Evolutionary conservation across 2,888 invertebrate genomes (phyloP).

Genomic region (Ecliptopera silaceata): DNA sequence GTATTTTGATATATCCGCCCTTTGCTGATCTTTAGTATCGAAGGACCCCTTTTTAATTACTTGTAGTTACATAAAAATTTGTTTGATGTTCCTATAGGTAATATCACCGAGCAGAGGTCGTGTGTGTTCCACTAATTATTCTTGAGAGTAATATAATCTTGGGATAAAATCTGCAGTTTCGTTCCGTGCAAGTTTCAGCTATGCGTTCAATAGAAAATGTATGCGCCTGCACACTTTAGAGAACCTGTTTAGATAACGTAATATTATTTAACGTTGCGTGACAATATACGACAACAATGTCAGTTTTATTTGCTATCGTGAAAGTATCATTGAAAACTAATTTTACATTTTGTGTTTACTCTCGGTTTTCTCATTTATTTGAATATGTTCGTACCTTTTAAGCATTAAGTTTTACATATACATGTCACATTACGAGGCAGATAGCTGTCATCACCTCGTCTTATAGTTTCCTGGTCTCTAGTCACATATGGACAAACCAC

Average conservation of each 20-base stretch:
- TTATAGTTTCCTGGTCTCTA: no score
- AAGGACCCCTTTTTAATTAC: no score
- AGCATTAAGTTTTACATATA: no score
- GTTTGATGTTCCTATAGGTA: no score
- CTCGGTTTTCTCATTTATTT: no score
- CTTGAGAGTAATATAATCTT: constrained; percentile 7
- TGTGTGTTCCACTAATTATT: not conserved
- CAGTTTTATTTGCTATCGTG: constrained; percentile 19
- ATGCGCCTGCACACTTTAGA: constrained; percentile 34
- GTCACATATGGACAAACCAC: no score
- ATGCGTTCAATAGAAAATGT: constrained; percentile 47
- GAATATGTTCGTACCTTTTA: no score
- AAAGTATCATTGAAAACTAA: not conserved
- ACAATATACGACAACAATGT: constrained; percentile 32
- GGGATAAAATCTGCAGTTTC: not conserved
- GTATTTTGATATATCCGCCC: no score
- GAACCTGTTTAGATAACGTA: constrained; percentile 43
- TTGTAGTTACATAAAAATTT: no score
- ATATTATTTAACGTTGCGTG: constrained; percentile 50
- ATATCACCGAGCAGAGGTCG: not conserved
- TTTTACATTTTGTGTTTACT: not conserved
- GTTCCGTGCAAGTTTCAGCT: constrained; percentile 27
- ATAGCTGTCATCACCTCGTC: no score
- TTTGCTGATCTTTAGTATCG: no score
- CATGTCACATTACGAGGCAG: no score